These are phyloP conservation scores for Drosophila algonquin DNA, from an alignment of 2,888 invertebrate species.

Conservation along the genomic window DNA sequence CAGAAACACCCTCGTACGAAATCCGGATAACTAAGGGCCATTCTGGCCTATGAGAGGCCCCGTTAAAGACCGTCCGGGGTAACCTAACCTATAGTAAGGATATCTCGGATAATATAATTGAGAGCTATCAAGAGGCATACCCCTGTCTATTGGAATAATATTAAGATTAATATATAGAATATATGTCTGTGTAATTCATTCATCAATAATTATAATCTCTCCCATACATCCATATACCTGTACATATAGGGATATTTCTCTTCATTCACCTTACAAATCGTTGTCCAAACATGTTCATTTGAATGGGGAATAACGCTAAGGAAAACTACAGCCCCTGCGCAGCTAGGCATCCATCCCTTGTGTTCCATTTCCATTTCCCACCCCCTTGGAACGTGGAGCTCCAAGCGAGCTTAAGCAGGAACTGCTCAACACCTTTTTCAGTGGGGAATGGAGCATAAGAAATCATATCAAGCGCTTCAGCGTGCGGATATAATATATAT, in stretches of 20 bases:
- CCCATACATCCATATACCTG: too few relatives aligned
- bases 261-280: not conserved
- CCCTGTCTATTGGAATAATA: too few relatives aligned
- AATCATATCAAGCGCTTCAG: slow-evolving; percentile 69
- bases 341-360: not conserved
- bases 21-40: too few relatives aligned
- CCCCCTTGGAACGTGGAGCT: not conserved
- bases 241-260: not conserved
- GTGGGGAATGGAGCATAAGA: slow-evolving; percentile 74
- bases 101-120: too few relatives aligned
- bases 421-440: slow-evolving; percentile 69
- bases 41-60: too few relatives aligned
- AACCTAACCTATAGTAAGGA: too few relatives aligned
- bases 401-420: slow-evolving; percentile 42
- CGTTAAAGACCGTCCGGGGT: too few relatives aligned
- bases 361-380: not conserved
- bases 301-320: not conserved
- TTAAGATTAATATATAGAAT: too few relatives aligned
- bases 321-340: not conserved
- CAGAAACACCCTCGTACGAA: too few relatives aligned
- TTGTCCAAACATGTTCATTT: slow-evolving; percentile 25
- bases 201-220: too few relatives aligned
- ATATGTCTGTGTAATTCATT: too few relatives aligned
- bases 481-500: slow-evolving; percentile 76
- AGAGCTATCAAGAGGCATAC: too few relatives aligned